A percentile compares a stretch with the other conserved stretches of the same genome.
Evolutionary conservation across 1,140 invertebrate genomes (phyloP).

Genomic region (Hestina assimilis): DNA sequence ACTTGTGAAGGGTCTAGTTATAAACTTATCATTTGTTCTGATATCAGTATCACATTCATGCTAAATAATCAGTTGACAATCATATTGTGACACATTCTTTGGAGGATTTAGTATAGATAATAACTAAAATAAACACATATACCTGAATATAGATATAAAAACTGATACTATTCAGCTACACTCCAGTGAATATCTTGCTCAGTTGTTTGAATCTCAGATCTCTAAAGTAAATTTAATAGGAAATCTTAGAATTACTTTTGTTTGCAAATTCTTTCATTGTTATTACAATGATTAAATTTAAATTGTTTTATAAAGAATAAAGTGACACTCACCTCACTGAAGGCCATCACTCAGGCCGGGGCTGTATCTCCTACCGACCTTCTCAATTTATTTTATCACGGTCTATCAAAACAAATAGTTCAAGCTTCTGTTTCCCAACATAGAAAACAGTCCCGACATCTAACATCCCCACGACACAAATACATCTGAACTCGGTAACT

Average conservation of each 20-base stretch:
- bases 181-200: conserved; percentile 28
- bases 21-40: not conserved
- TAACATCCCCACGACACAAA: conserved; percentile 75
- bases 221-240: not conserved
- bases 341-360: conserved; percentile 77
- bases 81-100: conserved; percentile 32
- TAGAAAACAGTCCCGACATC: conserved; percentile 75
- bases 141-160: conserved; percentile 21
- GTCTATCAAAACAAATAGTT: conserved; percentile 79
- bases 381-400: conserved; percentile 72
- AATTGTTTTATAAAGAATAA: not conserved
- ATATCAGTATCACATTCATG: conserved; percentile 16
- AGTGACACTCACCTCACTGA: conserved; percentile 74
- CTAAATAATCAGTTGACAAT: conserved; percentile 31
- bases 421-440: conserved; percentile 76
- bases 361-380: conserved; percentile 61
- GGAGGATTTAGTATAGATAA: conserved; percentile 31
- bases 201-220: conserved; percentile 18
- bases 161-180: conserved; percentile 23
- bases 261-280: not conserved
- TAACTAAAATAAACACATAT: conserved; percentile 22
- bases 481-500: conserved; percentile 73
- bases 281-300: not conserved
- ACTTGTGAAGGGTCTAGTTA: not conserved
- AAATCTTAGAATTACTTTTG: not conserved